Evolutionary conservation across 2,113 vertebrate species (phyloP).

Genomic region (Carollia perspicillata): DNA sequence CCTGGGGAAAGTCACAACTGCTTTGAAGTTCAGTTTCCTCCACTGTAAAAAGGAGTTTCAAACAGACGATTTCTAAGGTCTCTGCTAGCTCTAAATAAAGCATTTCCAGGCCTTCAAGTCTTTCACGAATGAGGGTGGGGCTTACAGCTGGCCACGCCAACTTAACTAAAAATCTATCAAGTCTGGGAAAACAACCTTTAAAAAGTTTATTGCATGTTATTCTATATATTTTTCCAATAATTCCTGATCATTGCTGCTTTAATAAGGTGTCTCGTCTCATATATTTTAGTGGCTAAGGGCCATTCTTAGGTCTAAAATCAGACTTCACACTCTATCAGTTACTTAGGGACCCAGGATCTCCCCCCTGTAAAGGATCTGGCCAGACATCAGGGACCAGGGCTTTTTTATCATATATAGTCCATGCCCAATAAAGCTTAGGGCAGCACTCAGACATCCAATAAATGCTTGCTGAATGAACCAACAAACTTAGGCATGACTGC

Average conservation of each 20-base stretch:
- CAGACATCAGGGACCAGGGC: background rate
- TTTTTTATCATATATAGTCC: background rate
- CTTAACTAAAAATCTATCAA: constrained; percentile 24
- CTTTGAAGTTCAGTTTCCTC: background rate
- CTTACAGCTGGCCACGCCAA: background rate
- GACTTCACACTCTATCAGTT: constrained; percentile 44
- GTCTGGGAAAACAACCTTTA: constrained; percentile 24
- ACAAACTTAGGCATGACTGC: background rate
- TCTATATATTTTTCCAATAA: background rate
- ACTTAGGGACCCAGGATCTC: background rate
- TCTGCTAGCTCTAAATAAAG: background rate
- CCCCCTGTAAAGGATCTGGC: background rate
- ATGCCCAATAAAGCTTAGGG: background rate
- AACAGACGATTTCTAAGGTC: background rate
- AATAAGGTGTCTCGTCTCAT: background rate
- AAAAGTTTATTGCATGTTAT: constrained; percentile 1
- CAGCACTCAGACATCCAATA: background rate
- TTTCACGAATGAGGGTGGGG: background rate
- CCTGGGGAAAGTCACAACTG: background rate
- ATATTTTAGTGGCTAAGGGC: background rate
- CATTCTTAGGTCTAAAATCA: constrained; percentile 29
- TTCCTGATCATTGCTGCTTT: background rate
- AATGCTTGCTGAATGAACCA: background rate
- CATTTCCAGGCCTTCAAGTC: background rate
- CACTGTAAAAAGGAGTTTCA: background rate